Percentiles rank a stretch among this genome's conserved stretches.
These are phyloP conservation scores for Sebastes minor DNA, from an alignment of 2,797 vertebrate species.

Conservation along the genomic window DNA sequence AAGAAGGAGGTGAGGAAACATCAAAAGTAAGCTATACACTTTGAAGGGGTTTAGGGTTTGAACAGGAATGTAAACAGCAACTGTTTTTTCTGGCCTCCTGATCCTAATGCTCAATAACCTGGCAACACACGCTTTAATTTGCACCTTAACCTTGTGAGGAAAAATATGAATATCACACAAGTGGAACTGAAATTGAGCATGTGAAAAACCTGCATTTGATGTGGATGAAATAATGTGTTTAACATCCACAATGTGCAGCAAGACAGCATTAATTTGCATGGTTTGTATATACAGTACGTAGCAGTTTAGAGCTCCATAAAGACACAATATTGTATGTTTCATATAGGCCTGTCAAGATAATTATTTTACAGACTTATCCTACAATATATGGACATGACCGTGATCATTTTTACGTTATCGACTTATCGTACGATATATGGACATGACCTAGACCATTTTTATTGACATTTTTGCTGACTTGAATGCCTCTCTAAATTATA, in stretches of 20 bases:
- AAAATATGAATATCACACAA: background rate
- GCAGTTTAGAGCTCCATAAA: background rate
- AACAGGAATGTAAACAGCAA: constrained; percentile 14
- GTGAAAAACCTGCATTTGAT: background rate
- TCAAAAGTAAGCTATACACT: constrained; percentile 19
- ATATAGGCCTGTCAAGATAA: background rate
- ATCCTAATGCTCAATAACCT: background rate
- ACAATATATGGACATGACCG: too few species aligned
- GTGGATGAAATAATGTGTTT: background rate
- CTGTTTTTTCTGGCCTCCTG: background rate
- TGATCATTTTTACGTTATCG: too few species aligned
- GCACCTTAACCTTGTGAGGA: background rate
- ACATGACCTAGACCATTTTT: background rate
- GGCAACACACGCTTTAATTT: background rate
- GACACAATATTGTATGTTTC: background rate
- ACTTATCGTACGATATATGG: background rate
- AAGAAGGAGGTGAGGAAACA: constrained; percentile 10
- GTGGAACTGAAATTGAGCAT: background rate
- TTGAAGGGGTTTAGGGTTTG: constrained; percentile 6
- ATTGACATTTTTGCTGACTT: too few species aligned
- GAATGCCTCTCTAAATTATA: too few species aligned
- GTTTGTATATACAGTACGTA: background rate
- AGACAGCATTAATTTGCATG: background rate
- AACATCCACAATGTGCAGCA: background rate
- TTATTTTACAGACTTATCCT: too few species aligned